Percentiles rank a stretch among this genome's conserved stretches.
These are phyloP conservation scores for Himalopsyche japonica DNA, from an alignment of 2,888 invertebrate genomes.

Conservation along the genomic window DNA sequence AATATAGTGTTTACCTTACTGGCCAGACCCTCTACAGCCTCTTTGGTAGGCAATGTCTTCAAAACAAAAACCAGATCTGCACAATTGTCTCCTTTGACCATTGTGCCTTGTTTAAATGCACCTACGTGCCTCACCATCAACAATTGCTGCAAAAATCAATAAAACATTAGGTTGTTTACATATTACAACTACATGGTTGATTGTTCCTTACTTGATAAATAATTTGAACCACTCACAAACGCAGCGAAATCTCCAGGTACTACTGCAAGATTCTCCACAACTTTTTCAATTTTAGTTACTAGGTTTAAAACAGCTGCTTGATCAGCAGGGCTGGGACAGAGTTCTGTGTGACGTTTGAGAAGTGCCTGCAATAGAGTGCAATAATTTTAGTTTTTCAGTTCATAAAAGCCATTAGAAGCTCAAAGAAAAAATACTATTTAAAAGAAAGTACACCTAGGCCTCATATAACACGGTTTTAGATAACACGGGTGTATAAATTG, in stretches of 20 bases:
- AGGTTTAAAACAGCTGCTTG: constrained; percentile 91
- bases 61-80: constrained; percentile 97
- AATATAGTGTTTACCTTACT: constrained; percentile 65
- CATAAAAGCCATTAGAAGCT: no score
- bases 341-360: constrained; percentile 87
- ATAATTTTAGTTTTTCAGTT: no score
- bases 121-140: constrained; percentile 97
- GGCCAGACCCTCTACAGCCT: constrained; percentile 90
- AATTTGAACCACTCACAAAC: constrained; percentile 72
- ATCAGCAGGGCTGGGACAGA: constrained; percentile 88
- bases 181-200: background rate
- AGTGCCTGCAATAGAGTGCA: constrained; percentile 68
- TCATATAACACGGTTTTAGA: no score
- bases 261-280: constrained; percentile 91
- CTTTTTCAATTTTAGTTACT: constrained; percentile 93
- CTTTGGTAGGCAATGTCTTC: constrained; percentile 94
- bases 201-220: no score
- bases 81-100: constrained; percentile 92
- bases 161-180: background rate
- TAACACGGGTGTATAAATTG: no score
- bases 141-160: constrained; percentile 66
- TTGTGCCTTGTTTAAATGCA: constrained; percentile 97
- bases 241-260: constrained; percentile 93
- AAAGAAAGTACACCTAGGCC: no score
- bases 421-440: no score